Evolutionary conservation across 2,888 invertebrate genomes (phyloP), one percentile per base, ranked within the genome.

Genomic region (Euclidia mi): DNA sequence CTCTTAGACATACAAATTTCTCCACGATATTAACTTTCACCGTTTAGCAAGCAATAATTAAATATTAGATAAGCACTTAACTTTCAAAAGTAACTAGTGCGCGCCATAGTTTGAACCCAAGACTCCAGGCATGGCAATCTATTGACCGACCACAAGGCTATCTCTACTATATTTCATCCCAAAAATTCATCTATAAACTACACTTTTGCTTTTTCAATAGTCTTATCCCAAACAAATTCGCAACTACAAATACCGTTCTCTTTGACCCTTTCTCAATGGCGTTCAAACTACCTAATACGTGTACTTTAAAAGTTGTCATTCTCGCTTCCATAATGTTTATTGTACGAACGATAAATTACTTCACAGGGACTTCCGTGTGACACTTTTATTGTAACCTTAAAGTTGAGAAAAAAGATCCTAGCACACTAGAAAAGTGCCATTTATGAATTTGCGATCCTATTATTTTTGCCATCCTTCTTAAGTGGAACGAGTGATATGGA

Each of bases 361-460:
- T 67, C 76, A 76, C 67, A 81, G 76, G 72, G 73, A 76, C 82
- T 76, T 79, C 77, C 63, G 75, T 79, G 77, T 82, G 88, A 84
- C 88, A 82, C 68, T 88, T 89, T 88, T 87, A 89, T 86, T 84
- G 85, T 84, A 77, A 85, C 88, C 88, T 87, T 86, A 82, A 84
- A 87, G 88, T 82, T 89, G 75, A 71, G 73, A 63, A 76, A 55
- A 76, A 84, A 86, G 76, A 84, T 88, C 69, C 70, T 64, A 76
- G 79, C 76, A 59, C 70, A 76, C 80, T 80, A 74, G 71, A 71
- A 77, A 85, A 84, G 78, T 87, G 89, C 85, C 85, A 85, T 86
- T 84, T 86, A 84, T 81, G 77, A 89, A 88, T 90, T 90, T 88
- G 90, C 82, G 82, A 78, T 79, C 79, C 81, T 84, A 86, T 85